Base-by-base conservation (phyloP, 2,888 invertebrate genomes). In the Lasiommata megera region DNA sequence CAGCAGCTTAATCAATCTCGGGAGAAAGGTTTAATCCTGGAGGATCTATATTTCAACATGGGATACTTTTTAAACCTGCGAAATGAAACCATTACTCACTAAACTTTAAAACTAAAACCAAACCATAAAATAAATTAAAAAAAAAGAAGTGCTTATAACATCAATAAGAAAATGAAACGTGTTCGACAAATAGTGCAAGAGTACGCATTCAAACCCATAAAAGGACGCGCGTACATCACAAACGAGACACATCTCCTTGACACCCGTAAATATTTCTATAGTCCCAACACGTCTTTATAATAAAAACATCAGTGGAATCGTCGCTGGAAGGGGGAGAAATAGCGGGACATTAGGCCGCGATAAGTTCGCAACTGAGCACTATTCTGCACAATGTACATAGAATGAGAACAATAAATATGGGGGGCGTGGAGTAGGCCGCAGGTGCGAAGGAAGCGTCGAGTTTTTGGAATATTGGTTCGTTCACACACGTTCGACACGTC, bases 221-320 rank as follows among this genome's bases (percentile, higher is more conserved):
- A 84, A 79, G 77, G 76, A 74, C 69, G 69, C 62, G 64, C 79
- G 74, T 79, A 78, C 76, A 77, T 80, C 79, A 74, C 69, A 67
- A 59, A 67, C 11, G 11, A 7, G 54, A 57, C 72, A 73, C 73
- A 74, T 77, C 74, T 73, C 76, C 75, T 72, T 74, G 75, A 79
- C 83, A 79, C 77, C 73, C 74, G 77, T 79, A 82, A 84, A 85
- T 81, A 86, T 82, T 81, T 76, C 76, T 75, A 58, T 59, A 78
- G 74, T 72, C 79, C 73, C 74, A 73, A 78, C 83, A 81, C 83
- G 84, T 81, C 81, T 80, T 83, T 81, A 84, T 86, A 87, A 88
- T 88, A 89, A 87, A 87, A 88, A 85, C 84, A 87, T 87, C 87
- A 82, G 77, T 74, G 76, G 72, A 70, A 63, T 69, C 65, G 67